Base-by-base conservation (phyloP, 2,888 invertebrate genomes). In the Sesamia inferens region DNA sequence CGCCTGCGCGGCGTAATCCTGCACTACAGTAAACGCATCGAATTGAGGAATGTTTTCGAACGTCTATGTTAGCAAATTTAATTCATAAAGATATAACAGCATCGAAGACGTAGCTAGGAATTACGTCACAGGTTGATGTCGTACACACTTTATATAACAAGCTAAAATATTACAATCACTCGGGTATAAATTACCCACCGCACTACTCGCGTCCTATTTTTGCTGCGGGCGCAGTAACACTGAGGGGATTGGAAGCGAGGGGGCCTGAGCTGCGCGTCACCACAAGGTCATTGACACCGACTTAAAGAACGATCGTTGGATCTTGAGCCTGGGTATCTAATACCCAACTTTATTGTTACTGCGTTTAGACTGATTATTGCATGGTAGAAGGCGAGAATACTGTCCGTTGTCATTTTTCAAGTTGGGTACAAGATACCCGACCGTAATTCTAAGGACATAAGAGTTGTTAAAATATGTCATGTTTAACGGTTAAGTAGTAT, bases 221-320 rank as follows among this genome's bases (percentile, higher is more conserved):
- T 64, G 19, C 71, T 81, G 76, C 71, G 76, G 44, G 68, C 76
- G 78, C 78, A 76, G 78, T 42, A 51, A 51, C 31, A 78, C 76
- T 78, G 68, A 64, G 71, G 76, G 68, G 47, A 39, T 16, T 19
- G 42, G 16, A 13, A 31, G 67, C 47, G 55, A 69, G 74, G 68
- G 71, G 47, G 16, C 11, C n/a, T 55, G 16, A n/a, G 65, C n/a
- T 65, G 54, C 55, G 65, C 65, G 31, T 55, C 55, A 31, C n/a
- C n/a, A 10, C 65, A 65, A 65, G 65, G 65, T 65, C 55, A 55
- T 55, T 6, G 65, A 65, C 65, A 31, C 65, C 31, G 11, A 31
- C n/a, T n/a, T n/a, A 31, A 14, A 44, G 14, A 65, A 55, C 14
- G 31, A 54, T n/a, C 14, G 31, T n/a, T 55, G 54, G 10, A 55